A percentile compares a stretch with the other conserved stretches of the same genome.
Evolutionary conservation across 2,888 invertebrate species (phyloP).

Genomic region (Dryadula phaetusa): DNA sequence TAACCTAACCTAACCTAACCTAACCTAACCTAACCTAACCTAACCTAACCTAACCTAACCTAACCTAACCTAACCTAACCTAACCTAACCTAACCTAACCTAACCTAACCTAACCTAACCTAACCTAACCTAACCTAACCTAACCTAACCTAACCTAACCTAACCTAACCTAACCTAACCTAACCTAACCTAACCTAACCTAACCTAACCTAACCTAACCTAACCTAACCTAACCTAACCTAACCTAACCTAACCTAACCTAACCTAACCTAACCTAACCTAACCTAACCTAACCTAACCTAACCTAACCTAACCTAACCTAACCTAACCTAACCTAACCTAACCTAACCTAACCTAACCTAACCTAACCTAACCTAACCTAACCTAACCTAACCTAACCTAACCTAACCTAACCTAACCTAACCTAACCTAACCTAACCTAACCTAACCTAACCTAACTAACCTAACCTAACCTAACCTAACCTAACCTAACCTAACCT

Average conservation of each 20-base stretch:
- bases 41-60: slow-evolving; percentile 33
- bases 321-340: slow-evolving; percentile 35
- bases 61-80: slow-evolving; percentile 29
- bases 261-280: slow-evolving; percentile 37
- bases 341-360: slow-evolving; percentile 34
- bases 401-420: slow-evolving; percentile 38
- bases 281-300: slow-evolving; percentile 38
- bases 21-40: slow-evolving; percentile 36
- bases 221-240: slow-evolving; percentile 35
- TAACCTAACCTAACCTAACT: slow-evolving; percentile 45
- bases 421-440: slow-evolving; percentile 42
- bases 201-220: slow-evolving; percentile 38
- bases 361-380: slow-evolving; percentile 37
- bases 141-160: slow-evolving; percentile 37
- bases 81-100: slow-evolving; percentile 34
- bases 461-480: slow-evolving; percentile 43
- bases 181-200: slow-evolving; percentile 35
- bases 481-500: slow-evolving; percentile 40
- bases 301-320: slow-evolving; percentile 39
- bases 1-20: slow-evolving; percentile 33
- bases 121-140: slow-evolving; percentile 38
- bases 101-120: slow-evolving; percentile 40
- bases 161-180: slow-evolving; percentile 39
- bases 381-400: slow-evolving; percentile 36
- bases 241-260: slow-evolving; percentile 37